Conservation (phyloP, 2,888 invertebrate genomes). For the Yponomeuta malinellus region DNA sequence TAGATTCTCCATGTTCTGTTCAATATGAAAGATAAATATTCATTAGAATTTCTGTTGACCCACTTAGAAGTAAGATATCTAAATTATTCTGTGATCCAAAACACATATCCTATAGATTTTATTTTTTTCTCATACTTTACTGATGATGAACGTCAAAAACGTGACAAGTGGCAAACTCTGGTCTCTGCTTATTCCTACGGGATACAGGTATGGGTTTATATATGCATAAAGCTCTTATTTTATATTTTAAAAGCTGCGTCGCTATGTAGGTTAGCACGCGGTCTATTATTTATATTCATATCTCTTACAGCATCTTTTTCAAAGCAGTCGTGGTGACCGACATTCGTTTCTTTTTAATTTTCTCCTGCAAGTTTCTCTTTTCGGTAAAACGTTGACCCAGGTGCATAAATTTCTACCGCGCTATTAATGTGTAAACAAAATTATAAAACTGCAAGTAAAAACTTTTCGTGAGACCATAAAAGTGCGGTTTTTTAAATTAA, state of each 20-base stretch:
- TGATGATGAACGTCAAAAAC: no score
- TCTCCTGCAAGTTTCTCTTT: neutral
- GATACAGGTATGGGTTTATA: no score
- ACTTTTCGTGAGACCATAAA: neutral
- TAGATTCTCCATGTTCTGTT: no score
- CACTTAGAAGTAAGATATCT: no score
- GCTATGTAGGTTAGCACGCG: constrained; percentile 1
- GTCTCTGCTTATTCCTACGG: no score
- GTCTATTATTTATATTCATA: constrained; percentile 2
- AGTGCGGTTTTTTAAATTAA: neutral
- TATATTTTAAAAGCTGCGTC: neutral
- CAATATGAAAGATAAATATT: no score
- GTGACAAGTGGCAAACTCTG: no score
- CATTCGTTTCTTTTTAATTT: constrained; percentile 5
- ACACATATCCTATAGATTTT: no score
- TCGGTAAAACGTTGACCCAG: neutral
- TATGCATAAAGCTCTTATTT: neutral
- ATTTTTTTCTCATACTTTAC: no score
- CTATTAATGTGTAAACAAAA: constrained; percentile 1
- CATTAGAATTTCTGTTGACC: no score
- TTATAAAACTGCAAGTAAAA: constrained; percentile 2
- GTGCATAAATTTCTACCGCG: neutral
- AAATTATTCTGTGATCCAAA: no score
- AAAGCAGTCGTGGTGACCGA: constrained; percentile 1
- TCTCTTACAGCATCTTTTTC: constrained; percentile 3